These are phyloP conservation scores for Hylaea fasciaria DNA, from an alignment of 2,888 invertebrate species.

Conservation along the genomic window DNA sequence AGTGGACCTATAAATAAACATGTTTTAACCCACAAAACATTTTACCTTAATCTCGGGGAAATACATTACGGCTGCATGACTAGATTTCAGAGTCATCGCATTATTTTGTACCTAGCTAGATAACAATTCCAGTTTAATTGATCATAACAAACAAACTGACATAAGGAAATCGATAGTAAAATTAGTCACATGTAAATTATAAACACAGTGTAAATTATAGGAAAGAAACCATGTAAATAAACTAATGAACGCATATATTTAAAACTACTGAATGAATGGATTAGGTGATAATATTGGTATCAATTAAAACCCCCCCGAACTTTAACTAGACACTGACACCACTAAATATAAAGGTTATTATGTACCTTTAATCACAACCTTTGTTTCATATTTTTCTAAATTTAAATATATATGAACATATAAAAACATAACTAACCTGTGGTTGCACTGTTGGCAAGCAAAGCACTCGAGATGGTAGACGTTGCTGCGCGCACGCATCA, in stretches of 20 bases:
- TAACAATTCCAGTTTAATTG: background rate
- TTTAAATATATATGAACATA: too few relatives aligned
- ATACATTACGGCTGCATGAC: background rate
- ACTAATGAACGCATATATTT: background rate
- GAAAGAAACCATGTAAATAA: too few relatives aligned
- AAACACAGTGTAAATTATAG: too few relatives aligned
- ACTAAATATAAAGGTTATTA: too few relatives aligned
- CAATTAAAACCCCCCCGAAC: background rate
- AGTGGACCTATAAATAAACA: too few relatives aligned
- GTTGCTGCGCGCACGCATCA: conserved; percentile 98
- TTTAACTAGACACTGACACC: too few relatives aligned
- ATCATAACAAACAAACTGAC: conserved; percentile 1
- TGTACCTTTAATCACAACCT: too few relatives aligned
- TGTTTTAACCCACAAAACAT: too few relatives aligned
- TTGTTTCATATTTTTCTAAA: too few relatives aligned
- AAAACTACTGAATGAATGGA: background rate
- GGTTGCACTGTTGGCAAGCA: conserved; percentile 99
- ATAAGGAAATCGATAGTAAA: background rate
- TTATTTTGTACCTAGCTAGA: too few relatives aligned
- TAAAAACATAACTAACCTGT: conserved; percentile 87
- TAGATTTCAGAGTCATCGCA: too few relatives aligned
- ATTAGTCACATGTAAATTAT: too few relatives aligned
- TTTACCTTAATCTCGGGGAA: background rate
- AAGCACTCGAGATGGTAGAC: conserved; percentile 99
- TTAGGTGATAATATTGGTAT: background rate